Base-by-base conservation (phyloP, 1,140 invertebrate genomes). In the Drosophila melanica region DNA sequence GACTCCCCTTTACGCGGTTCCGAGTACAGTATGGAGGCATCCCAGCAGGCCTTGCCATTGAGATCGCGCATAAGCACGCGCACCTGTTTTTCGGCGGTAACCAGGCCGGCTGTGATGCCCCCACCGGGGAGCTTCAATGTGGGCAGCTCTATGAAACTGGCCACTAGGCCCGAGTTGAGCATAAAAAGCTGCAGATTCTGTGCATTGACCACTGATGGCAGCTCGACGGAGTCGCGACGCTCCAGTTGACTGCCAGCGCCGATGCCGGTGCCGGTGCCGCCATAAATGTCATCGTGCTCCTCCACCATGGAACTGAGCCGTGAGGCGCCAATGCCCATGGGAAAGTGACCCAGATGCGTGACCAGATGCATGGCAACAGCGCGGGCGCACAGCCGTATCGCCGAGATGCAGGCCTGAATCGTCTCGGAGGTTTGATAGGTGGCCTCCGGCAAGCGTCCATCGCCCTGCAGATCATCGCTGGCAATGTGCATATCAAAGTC, bases 31-130 rank as follows among this genome's bases (percentile, higher is more conserved):
- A 98, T 96, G 0, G 97, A 97, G 53, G 97, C 97, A 92, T 99
- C 98, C 98, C 98, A 99, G 75, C 97, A 98, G 53, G 97, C 96
- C 93, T 99, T 99, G n/a, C 98, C 98, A 50, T 96, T 96, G n/a
- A 99, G 93, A 93, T 99, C 98, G 33, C 98, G 93, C 50, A 99
- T 92, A 10, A 99, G 93, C 18, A 99, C 95, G 30, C 98, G 93
- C 20, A 98, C 97, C 95, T 93, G 95, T 80, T 93, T 94, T 69
- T 95, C 94, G 10, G 94, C 94, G 0, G 94, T 95, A 37, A 93
- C 92, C 30, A 95, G 71, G 16, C 94, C 94, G 4, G 96, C 95
- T 0, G 97, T 97, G 16, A 97, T 95, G n/a, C 96, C 96, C 23
- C 96, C 97, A 6, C 96, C 96, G 3, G 97, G 96, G 42, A 96